Evolutionary conservation across 2,888 invertebrate genomes (phyloP), one percentile per base, ranked within the genome.

Genomic region (Parthenolecanium corni): DNA sequence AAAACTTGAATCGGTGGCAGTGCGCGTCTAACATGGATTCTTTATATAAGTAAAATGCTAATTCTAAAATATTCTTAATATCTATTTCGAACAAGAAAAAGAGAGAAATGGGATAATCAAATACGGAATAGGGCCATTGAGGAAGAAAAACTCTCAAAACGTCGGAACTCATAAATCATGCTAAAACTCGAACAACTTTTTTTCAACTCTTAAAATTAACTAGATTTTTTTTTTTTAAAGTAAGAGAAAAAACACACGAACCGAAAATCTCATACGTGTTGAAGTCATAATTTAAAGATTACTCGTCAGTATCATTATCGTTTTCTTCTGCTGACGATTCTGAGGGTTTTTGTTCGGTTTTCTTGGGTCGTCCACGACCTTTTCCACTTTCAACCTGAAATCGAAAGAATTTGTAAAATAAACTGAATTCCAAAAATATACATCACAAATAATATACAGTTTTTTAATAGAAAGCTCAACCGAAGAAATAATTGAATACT

Each of bases 221-320:
- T 61, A 61, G 47, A n/a, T 51, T 31, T 31, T 6, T 6, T 6
- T 6, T 6, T 6, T 6, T 6, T 6, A 31, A 9, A 9, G 31
- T 4, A 9, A 9, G 31, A 31, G 31, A 61, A 61, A 49, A 61
- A 49, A 61, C 61, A 20, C 61, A 24, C 40, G 40, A 51, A 40
- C 52, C 9, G 23, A 24, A 23, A 49, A 38, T 51, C 40, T 61
- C 61, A 40, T 40, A 40, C 11, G 40, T 12, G 49, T 24, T n/a
- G 24, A 21, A 20, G 23, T 38, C 9, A 56, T 40, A 51, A 61
- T 49, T 49, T 36, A 16, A 12, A 40, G 21, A 51, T 61, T 61
- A 61, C 38, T 58, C 58, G n/a, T 61, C 61, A n/a, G 61, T 61
- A 57, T 57, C 57, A 24, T 57, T 57, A 51, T 61, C 61, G n/a